These are phyloP conservation scores for Cotesia glomerata DNA, from an alignment of 1,140 invertebrate species.

Conservation along the genomic window DNA sequence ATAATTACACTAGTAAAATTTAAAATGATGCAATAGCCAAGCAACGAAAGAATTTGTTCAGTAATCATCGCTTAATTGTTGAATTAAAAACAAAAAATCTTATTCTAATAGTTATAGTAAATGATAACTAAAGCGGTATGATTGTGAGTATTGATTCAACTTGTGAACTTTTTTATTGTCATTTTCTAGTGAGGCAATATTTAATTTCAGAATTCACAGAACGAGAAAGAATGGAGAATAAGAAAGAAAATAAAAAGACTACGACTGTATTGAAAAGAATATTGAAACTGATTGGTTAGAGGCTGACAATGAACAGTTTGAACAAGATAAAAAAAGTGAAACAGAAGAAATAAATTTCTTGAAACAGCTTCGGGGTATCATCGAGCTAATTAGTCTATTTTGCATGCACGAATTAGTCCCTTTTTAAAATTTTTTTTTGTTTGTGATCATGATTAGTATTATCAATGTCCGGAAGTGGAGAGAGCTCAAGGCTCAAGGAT, in stretches of 20 bases:
- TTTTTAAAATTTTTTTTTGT: background rate
- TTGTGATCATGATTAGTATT: background rate
- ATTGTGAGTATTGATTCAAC: constrained; percentile 13
- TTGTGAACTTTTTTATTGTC: background rate
- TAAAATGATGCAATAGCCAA: background rate
- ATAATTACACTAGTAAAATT: background rate
- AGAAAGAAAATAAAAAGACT: background rate
- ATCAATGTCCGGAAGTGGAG: constrained; percentile 31
- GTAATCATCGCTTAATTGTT: background rate
- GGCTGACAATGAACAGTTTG: constrained; percentile 23
- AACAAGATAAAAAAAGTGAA: constrained; percentile 15
- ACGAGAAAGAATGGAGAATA: background rate
- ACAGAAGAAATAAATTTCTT: constrained; percentile 8
- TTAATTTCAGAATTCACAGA: constrained; percentile 4
- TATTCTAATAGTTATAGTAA: background rate
- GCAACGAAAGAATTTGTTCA: background rate
- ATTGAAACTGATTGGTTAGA: constrained; percentile 22
- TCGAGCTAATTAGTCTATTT: constrained; percentile 34
- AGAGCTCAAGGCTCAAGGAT: constrained; percentile 18
- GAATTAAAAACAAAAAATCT: background rate
- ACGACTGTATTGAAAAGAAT: constrained; percentile 23
- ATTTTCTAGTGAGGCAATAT: constrained; percentile 19
- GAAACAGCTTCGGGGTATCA: constrained; percentile 26
- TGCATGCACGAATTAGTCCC: constrained; percentile 30
- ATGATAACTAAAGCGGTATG: background rate